phyloP scores from a whole-genome alignment of 2,888 invertebrate species.

The Pollenia angustigena region DNA sequence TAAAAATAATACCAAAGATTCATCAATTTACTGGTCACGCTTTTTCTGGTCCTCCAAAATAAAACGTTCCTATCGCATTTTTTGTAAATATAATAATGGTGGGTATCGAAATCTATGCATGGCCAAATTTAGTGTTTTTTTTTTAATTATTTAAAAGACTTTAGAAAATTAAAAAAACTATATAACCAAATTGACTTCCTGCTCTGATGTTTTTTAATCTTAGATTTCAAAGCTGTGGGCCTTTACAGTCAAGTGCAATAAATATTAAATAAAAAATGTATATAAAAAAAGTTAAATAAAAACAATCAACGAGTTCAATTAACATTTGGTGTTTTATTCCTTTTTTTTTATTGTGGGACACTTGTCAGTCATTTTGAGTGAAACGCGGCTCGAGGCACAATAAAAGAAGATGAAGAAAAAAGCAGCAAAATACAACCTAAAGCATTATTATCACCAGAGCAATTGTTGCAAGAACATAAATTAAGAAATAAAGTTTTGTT shows the following conservation, averaged over 20 bases:
- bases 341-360: constrained; percentile 40
- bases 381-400: constrained; percentile 52
- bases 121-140: too few relatives aligned
- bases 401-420: background rate
- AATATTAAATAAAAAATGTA: background rate
- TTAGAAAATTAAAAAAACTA: too few relatives aligned
- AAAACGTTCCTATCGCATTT: too few relatives aligned
- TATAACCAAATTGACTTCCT: background rate
- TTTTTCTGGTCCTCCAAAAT: too few relatives aligned
- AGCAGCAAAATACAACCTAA: constrained; percentile 24
- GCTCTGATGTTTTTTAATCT: background rate
- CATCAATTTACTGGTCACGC: too few relatives aligned
- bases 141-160: too few relatives aligned
- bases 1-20: too few relatives aligned
- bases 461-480: constrained; percentile 66
- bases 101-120: too few relatives aligned
- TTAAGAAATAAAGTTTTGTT: constrained; percentile 68
- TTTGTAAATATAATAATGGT: too few relatives aligned
- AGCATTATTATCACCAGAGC: constrained; percentile 48
- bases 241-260: background rate
- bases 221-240: background rate
- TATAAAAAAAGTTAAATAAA: constrained; percentile 13
- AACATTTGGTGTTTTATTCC: constrained; percentile 52
- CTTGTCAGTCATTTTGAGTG: constrained; percentile 64
- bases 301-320: constrained; percentile 64